A percentile compares a stretch with the other conserved stretches of the same genome.
These are phyloP conservation scores for Macrotus californicus DNA, from an alignment of 2,113 vertebrate species.

Conservation along the genomic window DNA sequence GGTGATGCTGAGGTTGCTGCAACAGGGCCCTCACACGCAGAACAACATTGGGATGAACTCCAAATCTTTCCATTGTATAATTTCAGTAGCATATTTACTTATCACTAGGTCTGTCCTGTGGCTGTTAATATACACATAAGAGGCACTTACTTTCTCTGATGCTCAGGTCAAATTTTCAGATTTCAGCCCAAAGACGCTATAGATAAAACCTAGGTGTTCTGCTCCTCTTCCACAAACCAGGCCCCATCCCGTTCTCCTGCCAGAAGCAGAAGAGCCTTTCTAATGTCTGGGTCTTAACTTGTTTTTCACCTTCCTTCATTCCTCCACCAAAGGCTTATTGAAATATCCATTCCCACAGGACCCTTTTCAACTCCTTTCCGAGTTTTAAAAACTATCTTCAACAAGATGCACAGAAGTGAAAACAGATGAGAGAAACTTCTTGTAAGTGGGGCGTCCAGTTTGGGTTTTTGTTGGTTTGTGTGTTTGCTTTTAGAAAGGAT, in stretches of 20 bases:
- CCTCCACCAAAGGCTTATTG: not conserved
- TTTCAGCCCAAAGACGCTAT: not conserved
- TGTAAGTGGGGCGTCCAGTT: not conserved
- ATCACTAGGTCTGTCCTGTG: not conserved
- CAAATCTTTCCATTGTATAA: not conserved
- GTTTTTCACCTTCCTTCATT: not conserved
- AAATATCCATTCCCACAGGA: not conserved
- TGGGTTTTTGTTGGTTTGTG: not conserved
- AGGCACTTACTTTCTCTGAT: not conserved
- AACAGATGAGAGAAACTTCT: not conserved
- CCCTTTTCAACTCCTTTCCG: not conserved
- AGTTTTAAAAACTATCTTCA: not conserved
- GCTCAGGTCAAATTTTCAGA: not conserved
- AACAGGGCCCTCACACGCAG: not conserved
- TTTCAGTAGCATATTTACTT: not conserved
- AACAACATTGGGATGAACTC: not conserved
- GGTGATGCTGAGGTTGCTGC: not conserved
- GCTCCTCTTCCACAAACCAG: not conserved
- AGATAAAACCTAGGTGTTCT: not conserved
- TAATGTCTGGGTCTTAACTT: not conserved
- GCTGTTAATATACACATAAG: not conserved
- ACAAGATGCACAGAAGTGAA: not conserved
- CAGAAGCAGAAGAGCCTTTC: not conserved
- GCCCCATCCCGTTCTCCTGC: no score
- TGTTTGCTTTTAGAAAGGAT: not conserved